A percentile compares a stretch with the other conserved stretches of the same genome.
These are phyloP conservation scores for Trigoniulus corallinus DNA, from an alignment of 1,140 invertebrate genomes.

Conservation along the genomic window DNA sequence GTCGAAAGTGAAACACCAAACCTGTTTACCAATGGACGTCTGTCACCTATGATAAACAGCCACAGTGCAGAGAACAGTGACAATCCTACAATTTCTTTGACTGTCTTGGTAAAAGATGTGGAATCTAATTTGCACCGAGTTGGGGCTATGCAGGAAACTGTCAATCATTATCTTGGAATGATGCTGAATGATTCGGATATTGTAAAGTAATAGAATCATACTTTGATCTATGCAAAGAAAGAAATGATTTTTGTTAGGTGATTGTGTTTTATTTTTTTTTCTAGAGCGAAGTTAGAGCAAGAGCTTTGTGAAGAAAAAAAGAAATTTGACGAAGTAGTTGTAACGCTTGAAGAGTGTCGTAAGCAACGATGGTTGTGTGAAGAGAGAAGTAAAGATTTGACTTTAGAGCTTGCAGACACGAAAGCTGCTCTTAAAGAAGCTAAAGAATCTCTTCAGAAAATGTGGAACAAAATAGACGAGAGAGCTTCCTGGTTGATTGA, in stretches of 20 bases:
- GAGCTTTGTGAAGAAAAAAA: conserved; percentile 8
- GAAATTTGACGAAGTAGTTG: neutral
- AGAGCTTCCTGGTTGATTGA: neutral
- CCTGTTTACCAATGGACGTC: too few species aligned
- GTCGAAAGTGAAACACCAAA: too few species aligned
- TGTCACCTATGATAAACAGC: too few species aligned
- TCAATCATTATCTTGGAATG: too few species aligned
- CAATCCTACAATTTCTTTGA: too few species aligned
- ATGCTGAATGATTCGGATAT: too few species aligned
- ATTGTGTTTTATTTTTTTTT: conserved; percentile 10
- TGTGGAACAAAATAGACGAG: neutral
- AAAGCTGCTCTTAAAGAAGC: conserved; percentile 13
- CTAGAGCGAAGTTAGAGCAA: conserved; percentile 11
- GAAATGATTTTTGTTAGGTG: neutral
- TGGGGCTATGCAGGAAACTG: too few species aligned
- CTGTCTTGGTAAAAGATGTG: too few species aligned
- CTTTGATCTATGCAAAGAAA: too few species aligned
- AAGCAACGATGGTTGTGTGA: conserved; percentile 9
- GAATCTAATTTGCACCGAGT: too few species aligned
- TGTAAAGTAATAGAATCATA: too few species aligned
- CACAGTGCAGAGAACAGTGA: too few species aligned
- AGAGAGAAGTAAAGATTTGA: conserved; percentile 16
- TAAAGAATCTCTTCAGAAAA: neutral
- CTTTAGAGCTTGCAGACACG: conserved; percentile 19
- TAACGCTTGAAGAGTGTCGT: neutral